These are phyloP conservation scores for Euplexia lucipara DNA, from an alignment of 2,888 invertebrate genomes.

Conservation along the genomic window DNA sequence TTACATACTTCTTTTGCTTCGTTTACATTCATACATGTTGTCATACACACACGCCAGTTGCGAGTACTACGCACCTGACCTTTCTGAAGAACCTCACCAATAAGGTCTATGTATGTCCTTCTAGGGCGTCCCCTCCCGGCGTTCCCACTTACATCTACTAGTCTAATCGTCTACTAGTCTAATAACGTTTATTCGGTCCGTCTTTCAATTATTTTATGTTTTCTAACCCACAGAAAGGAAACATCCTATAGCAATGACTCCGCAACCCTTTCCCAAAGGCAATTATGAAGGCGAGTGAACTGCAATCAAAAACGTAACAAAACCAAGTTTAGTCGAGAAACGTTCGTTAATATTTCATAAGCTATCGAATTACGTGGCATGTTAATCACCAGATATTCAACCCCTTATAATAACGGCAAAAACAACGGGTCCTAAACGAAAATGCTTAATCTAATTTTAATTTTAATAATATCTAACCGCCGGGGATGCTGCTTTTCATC, in stretches of 20 bases:
- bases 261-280: constrained; percentile 88
- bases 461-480: constrained; percentile 85
- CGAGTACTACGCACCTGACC: too few relatives aligned
- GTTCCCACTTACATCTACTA: too few relatives aligned
- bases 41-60: too few relatives aligned
- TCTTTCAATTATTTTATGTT: background rate
- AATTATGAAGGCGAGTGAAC: constrained; percentile 88
- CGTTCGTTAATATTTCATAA: constrained; percentile 85
- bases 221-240: constrained; percentile 17
- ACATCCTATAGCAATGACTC: constrained; percentile 70
- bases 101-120: too few relatives aligned
- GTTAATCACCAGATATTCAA: constrained; percentile 69
- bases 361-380: constrained; percentile 84
- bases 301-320: constrained; percentile 89
- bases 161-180: too few relatives aligned
- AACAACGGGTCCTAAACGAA: constrained; percentile 83
- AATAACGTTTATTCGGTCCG: too few relatives aligned
- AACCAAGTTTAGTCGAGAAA: constrained; percentile 85
- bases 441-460: constrained; percentile 88
- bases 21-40: too few relatives aligned
- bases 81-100: too few relatives aligned
- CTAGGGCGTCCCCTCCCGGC: too few relatives aligned
- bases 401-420: constrained; percentile 83
- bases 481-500: constrained; percentile 62
- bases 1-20: too few relatives aligned